Base-by-base conservation (phyloP, 2,888 invertebrate species). In the Rhodophaea formosa region DNA sequence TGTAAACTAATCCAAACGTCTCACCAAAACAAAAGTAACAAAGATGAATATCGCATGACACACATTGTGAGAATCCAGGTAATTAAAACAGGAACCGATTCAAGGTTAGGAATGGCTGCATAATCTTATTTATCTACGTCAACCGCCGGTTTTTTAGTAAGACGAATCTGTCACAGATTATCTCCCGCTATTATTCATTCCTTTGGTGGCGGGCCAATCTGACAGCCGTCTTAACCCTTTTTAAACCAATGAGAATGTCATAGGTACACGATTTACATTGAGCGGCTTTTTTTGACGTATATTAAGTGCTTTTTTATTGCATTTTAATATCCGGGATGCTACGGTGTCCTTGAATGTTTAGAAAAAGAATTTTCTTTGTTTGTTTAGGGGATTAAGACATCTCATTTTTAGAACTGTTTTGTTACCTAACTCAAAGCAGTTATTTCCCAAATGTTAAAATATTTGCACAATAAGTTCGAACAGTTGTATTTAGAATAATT, bases 151-250 rank as follows among this genome's bases (percentile, higher is more conserved):
- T 89, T 88, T 88, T 89, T 88, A 81, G 75, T 84, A 86, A 88
- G 86, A 87, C 81, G 88, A 77, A 88, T 88, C 88, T 90, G 90
- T 87, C 89, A 89, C 77, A 88, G 91, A 91, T 91, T 88, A 90
- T 91, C 89, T 88, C 65, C 61, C 69, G 67, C 68, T 75, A 89
- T 91, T 84, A 84, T 66, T 91, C 88, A 91, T 88, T 87, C 83
- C 84, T 86, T 87, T 87, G 83, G 79, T 80, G 76, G 77, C 77
- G 78, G 82, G 79, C 79, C 85, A 84, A 83, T 87, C 83, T 90
- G 88, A 88, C 90, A 90, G 89, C 84, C 86, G 87, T 83, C 86
- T 86, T 84, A 89, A 90, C 91, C 90, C 90, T 91, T 91, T 88
- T 90, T 87, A 89, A 51, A 83, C 89, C 89, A 88, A 87, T 88